These are phyloP conservation scores for Aurelia sp. DNA, from an alignment of 30 jellyfish, hydroid and myxozoan genomes.

Conservation along the genomic window DNA sequence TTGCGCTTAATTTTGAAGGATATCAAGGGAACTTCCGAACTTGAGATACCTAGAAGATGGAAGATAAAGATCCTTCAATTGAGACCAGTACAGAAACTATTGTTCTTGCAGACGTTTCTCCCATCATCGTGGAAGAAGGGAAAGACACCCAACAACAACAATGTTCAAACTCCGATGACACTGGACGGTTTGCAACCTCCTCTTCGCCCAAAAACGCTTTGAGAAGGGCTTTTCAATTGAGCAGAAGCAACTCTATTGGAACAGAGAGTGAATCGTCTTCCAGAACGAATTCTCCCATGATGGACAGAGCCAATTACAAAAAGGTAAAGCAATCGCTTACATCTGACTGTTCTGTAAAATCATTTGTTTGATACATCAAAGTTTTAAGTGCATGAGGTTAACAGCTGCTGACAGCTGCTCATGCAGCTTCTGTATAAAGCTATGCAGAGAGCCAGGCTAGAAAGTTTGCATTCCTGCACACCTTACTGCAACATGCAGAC, in stretches of 20 bases:
- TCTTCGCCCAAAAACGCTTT: slow-evolving; percentile 20
- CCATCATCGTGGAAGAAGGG: too few species aligned
- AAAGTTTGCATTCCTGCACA: too few species aligned
- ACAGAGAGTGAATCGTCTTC: slow-evolving; percentile 69
- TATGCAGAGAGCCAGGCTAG: too few species aligned
- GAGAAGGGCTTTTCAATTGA: slow-evolving; percentile 35
- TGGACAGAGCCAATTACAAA: slow-evolving; percentile 50
- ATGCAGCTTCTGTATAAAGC: too few species aligned
- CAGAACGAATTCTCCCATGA: slow-evolving; percentile 57
- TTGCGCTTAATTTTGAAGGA: too few species aligned
- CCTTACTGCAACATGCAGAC: too few species aligned
- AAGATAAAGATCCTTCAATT: too few species aligned
- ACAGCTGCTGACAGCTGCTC: neutral
- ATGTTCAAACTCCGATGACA: slow-evolving; percentile 11
- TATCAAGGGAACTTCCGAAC: too few species aligned
- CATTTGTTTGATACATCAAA: neutral
- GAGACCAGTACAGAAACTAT: too few species aligned
- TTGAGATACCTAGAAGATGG: too few species aligned
- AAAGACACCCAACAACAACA: too few species aligned
- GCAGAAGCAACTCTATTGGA: slow-evolving; percentile 59
- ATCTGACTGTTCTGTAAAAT: neutral
- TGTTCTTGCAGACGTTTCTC: too few species aligned
- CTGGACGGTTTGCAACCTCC: slow-evolving; percentile 1
- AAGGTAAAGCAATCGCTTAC: slow-evolving; percentile 2
- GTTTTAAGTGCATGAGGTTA: neutral